Percentiles rank a stretch among this genome's conserved stretches.
phyloP scores from a whole-genome alignment of 2,888 invertebrate genomes.

The Brachyptera putata region DNA sequence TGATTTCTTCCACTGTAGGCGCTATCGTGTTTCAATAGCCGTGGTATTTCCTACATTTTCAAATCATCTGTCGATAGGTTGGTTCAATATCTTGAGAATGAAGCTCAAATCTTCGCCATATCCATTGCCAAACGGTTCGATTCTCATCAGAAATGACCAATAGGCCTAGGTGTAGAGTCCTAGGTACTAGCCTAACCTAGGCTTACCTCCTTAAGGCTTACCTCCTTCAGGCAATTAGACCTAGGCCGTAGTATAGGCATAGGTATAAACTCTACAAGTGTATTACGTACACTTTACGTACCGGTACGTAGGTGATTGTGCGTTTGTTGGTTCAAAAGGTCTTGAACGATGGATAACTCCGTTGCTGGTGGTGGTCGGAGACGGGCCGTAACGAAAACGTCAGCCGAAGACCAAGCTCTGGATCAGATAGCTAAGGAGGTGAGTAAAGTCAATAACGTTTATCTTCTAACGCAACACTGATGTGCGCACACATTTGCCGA shows the following conservation, averaged over 20 bases:
- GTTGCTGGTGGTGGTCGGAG: constrained; percentile 64
- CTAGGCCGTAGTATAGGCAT: not conserved
- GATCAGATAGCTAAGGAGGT: constrained; percentile 98
- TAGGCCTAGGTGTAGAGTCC: not conserved
- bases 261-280: not conserved
- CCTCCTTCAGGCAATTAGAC: not conserved
- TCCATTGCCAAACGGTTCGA: constrained; percentile 14
- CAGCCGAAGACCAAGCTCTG: constrained; percentile 95
- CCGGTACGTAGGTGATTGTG: no score
- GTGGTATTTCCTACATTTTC: no score
- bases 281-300: not conserved
- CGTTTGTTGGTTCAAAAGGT: not conserved
- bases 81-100: not conserved
- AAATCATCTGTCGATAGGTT: not conserved
- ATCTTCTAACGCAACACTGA: not conserved
- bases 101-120: not conserved
- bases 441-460: constrained; percentile 43
- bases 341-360: constrained; percentile 35
- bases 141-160: no score
- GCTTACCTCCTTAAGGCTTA: not conserved
- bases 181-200: not conserved
- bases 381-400: constrained; percentile 69
- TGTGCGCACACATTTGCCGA: not conserved
- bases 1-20: constrained; percentile 14
- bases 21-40: not conserved